A percentile compares a stretch with the other conserved stretches of the same genome.
These are phyloP conservation scores for Dioctria linearis DNA, from an alignment of 2,888 invertebrate genomes.

Conservation along the genomic window DNA sequence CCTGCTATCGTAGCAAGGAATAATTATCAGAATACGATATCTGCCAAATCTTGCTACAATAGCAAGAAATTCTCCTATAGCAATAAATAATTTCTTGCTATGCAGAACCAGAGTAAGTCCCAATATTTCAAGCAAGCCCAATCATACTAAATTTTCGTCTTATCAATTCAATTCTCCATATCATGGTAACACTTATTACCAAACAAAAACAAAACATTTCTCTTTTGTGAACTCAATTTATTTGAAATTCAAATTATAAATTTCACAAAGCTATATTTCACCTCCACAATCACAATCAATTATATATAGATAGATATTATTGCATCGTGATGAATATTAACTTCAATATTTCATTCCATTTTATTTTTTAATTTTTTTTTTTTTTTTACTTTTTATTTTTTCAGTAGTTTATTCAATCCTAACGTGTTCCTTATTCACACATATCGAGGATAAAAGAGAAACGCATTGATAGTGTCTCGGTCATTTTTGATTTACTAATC, in stretches of 20 bases:
- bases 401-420: constrained; percentile 10
- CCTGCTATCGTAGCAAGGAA: too few species aligned
- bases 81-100: too few species aligned
- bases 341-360: constrained; percentile 27
- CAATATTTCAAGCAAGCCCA: too few species aligned
- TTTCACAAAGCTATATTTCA: constrained; percentile 18
- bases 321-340: neutral
- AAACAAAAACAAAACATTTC: neutral
- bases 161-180: too few species aligned
- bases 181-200: too few species aligned
- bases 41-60: too few species aligned
- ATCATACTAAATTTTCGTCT: too few species aligned
- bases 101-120: too few species aligned
- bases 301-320: too few species aligned
- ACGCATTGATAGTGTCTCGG: constrained; percentile 4
- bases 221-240: constrained; percentile 34
- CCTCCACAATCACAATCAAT: neutral
- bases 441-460: constrained; percentile 27
- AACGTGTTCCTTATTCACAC: constrained; percentile 10
- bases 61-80: too few species aligned
- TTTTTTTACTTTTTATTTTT: neutral
- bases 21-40: too few species aligned
- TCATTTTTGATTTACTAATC: neutral
- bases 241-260: constrained; percentile 39
- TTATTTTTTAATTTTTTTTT: neutral